Evolutionary conservation across 2,888 invertebrate genomes (phyloP), one percentile per base, ranked within the genome.

Genomic region (Lordiphosa andalusiaca): DNA sequence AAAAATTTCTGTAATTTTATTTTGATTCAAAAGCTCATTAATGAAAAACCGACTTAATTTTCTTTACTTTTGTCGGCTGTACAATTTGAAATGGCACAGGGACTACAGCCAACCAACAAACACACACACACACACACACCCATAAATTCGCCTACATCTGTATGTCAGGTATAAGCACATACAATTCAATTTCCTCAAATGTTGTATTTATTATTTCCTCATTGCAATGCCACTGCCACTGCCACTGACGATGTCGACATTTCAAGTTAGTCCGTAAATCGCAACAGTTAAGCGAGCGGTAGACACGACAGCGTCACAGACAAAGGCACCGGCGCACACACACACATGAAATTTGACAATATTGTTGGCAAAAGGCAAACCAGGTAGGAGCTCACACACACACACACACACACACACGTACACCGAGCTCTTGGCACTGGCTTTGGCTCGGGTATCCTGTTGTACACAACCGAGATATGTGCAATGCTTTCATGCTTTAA

Each of bases 161-260:
- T 53, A 55, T 39, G 37, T 49, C 68, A 50, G 53, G 53, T 49
- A 60, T 71, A 47, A 78, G 80, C 57, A 72, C 59, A 76, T 69
- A 70, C 80, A 77, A 86, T 84, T 86, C 86, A 84, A 84, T 84
- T 86, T 86, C 84, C 80, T 80, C 83, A 74, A 82, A 74, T 84
- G 76, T 76, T 75, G 75, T 84, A 84, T 84, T 84, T 84, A 86
- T 84, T 84, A 83, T 80, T 86, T 84, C 83, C 86, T 86, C 77
- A 84, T 72, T 84, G 86, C 86, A 84, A 65, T 74, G 73, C 25
- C 67, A 21, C 19, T 47, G 47, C 12, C 35, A 6, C 21, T 51
- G 61, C 52, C 65, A 55, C 61, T 64, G 61, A 49, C 53, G 56
- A 54, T 52, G 65, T 38, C 64, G 61, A 55, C 57, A 53, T 56